Conservation (phyloP, 1,140 invertebrate species). For the Mizuhopecten yessoensis region DNA sequence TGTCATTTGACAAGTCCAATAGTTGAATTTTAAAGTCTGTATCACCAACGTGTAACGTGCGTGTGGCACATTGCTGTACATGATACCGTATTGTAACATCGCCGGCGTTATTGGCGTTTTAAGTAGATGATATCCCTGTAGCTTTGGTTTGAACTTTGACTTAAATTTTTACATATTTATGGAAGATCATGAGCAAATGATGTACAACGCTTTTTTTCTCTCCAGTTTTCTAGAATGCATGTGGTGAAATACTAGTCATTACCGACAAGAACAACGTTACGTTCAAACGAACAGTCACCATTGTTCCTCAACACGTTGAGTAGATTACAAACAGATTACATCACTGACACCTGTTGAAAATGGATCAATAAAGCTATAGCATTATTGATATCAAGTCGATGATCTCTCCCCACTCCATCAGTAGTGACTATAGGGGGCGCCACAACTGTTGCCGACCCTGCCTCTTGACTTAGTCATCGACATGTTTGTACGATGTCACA, state of each 20-base stretch:
- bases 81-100: too few species aligned
- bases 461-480: neutral
- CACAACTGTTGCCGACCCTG: neutral
- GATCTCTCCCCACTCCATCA: neutral
- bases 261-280: too few species aligned
- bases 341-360: neutral
- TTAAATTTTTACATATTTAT: too few species aligned
- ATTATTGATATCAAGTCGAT: neutral
- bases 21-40: neutral
- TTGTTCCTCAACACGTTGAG: too few species aligned
- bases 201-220: too few species aligned
- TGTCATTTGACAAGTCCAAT: neutral
- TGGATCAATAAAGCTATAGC: neutral
- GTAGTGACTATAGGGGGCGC: slow-evolving; percentile 22
- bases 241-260: too few species aligned
- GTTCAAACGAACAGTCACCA: too few species aligned
- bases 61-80: neutral
- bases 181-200: too few species aligned
- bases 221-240: too few species aligned
- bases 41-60: neutral
- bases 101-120: neutral
- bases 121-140: neutral
- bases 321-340: too few species aligned
- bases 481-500: neutral
- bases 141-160: neutral